These are phyloP conservation scores for Gobionotothen gibberifrons DNA, from an alignment of 2,797 vertebrate species.

Conservation along the genomic window DNA sequence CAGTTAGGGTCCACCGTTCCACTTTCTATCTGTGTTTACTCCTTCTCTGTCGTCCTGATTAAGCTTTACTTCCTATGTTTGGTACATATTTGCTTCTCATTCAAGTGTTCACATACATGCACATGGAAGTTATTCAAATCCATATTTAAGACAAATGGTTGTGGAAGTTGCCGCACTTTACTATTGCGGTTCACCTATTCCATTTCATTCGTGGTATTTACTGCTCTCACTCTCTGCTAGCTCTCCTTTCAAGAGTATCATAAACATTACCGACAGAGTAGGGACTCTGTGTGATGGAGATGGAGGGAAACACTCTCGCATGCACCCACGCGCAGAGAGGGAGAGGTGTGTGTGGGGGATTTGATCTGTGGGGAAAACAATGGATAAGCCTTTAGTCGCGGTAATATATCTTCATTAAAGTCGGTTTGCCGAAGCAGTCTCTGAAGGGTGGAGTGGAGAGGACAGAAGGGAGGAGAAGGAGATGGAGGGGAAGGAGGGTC, in stretches of 20 bases:
- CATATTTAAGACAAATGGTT: constrained; percentile 18
- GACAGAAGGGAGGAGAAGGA: constrained; percentile 34
- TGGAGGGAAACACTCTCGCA: constrained; percentile 38
- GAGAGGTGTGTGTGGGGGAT: constrained; percentile 23
- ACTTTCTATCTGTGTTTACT: constrained; percentile 13
- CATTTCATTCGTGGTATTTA: constrained; percentile 60
- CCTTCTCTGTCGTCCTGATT: neutral
- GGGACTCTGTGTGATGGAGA: constrained; percentile 60
- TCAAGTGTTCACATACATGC: neutral
- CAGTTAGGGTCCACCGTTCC: neutral
- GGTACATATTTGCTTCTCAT: neutral
- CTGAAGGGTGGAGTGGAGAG: constrained; percentile 23
- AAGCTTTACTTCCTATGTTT: constrained; percentile 8
- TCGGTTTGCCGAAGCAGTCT: constrained; percentile 42
- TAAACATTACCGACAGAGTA: constrained; percentile 53
- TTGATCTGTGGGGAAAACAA: constrained; percentile 54
- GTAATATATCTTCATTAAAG: constrained; percentile 71
- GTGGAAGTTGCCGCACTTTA: constrained; percentile 12
- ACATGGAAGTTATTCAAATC: constrained; percentile 11
- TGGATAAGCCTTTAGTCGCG: constrained; percentile 40
- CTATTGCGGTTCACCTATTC: constrained; percentile 18
- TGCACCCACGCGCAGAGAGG: constrained; percentile 18
- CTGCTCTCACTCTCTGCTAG: constrained; percentile 39
- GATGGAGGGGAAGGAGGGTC: constrained; percentile 47
- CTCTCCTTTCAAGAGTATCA: constrained; percentile 51